Base-by-base conservation (phyloP, 2,888 invertebrate genomes). In the Pseudococcus longispinus region DNA sequence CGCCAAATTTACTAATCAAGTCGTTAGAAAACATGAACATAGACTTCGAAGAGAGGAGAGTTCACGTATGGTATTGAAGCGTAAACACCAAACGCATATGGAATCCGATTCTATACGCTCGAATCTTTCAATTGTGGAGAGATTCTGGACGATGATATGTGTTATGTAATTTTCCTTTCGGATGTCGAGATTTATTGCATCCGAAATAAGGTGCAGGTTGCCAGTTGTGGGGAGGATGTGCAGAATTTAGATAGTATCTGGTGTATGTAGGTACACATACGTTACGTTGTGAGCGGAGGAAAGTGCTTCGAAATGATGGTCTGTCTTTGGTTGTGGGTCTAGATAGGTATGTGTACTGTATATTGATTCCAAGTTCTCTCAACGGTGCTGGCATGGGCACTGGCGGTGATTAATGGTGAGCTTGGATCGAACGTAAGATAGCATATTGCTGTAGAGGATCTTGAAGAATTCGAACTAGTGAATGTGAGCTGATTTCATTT, bases 1-100 rank as follows among this genome's bases (percentile, higher is more conserved):
- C 65, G 65, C 65, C 65, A 65, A 65, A 65, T 65, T 65, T 9
- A 26, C 65, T 26, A 65, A 65, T 65, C 26, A 65, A 65, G 65
- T 65, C 23, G 65, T 65, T 13, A 26, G 60, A 60, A 18, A 15
- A 46, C 15, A 46, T 11, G 46, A 15, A 46, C 15, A 46, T 11
- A 13, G 51, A 46, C n/a, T n/a, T 6, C 2, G 44, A 37, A 37
- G 8, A 37, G 44, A 51, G n/a, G n/a, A 15, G 51, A 51, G 51
- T n/a, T 51, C 18, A n/a, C n/a, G 51, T 51, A 46, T 46, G 46
- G 51, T 51, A n/a, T 51, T 51, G 51, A 51, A 51, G 51, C 51
- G 51, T 51, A 51, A 51, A 51, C n/a, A 46, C 15, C 44, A 15
- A 15, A 46, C 15, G 44, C 13, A 15, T 15, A 51, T 51, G 51